Percentiles rank a stretch among this genome's conserved stretches.
These are phyloP conservation scores for Beroe ovata DNA, from an alignment of 37 sponge, comb jelly and placozoan species.

Conservation along the genomic window DNA sequence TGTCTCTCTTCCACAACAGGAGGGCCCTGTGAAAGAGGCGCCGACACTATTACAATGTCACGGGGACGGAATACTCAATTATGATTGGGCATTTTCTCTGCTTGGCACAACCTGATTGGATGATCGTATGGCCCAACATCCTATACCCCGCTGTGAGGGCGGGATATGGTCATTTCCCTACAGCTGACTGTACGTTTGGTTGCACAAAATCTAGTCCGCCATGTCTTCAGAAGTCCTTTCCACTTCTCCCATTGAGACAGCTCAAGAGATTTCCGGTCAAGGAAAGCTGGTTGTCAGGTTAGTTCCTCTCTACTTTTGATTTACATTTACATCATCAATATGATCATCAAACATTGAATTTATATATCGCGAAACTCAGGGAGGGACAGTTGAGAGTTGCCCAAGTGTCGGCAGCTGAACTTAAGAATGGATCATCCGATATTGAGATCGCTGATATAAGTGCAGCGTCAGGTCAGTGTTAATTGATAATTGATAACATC, in stretches of 20 bases:
- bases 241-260: background rate
- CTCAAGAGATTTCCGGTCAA: background rate
- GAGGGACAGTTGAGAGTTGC: background rate
- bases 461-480: background rate
- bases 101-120: no score
- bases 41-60: no score
- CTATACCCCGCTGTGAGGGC: no score
- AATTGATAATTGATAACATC: no score
- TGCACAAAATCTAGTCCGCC: background rate
- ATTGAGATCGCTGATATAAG: background rate
- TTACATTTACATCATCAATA: background rate
- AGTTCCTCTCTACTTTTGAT: background rate
- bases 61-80: no score
- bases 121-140: no score
- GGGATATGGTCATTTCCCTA: background rate
- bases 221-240: background rate
- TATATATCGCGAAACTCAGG: background rate
- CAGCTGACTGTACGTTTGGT: background rate
- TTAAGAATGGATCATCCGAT: background rate
- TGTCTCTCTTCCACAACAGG: no score
- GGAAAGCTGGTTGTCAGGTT: constrained; percentile 13
- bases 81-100: no score
- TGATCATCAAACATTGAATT: background rate
- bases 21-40: no score
- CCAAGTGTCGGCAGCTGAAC: constrained; percentile 12